phyloP scores from a whole-genome alignment of 2,888 invertebrate species.

The Agonopterix subpropinquella region DNA sequence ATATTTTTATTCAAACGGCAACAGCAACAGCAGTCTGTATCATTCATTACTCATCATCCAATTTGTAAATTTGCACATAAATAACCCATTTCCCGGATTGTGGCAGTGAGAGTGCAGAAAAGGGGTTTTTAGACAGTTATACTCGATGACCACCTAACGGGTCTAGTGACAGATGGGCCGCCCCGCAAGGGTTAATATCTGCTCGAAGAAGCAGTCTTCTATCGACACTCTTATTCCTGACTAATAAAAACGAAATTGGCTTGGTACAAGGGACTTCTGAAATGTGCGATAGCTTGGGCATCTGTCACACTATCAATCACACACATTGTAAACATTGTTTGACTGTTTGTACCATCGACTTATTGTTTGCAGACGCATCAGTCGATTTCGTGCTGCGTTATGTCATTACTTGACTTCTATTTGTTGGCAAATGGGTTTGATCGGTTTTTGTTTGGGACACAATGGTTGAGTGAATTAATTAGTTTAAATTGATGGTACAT shows the following conservation, averaged over 20 bases:
- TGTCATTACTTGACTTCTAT: conserved; percentile 37
- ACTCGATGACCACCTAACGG: conserved; percentile 39
- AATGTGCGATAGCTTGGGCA: conserved; percentile 22
- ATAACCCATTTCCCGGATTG: conserved; percentile 19
- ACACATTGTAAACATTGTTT: conserved; percentile 49
- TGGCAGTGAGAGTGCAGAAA: conserved; percentile 30
- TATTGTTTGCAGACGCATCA: conserved; percentile 53
- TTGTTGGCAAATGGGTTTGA: too few relatives aligned
- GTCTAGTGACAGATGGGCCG: conserved; percentile 55
- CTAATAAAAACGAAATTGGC: too few relatives aligned
- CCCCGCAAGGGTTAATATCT: conserved; percentile 52
- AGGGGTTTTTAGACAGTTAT: conserved; percentile 14
- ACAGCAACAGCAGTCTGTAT: background rate
- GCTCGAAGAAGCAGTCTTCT: too few relatives aligned
- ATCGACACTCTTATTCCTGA: too few relatives aligned
- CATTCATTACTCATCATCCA: background rate
- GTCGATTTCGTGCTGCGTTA: conserved; percentile 45
- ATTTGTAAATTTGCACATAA: conserved; percentile 5
- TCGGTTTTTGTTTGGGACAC: too few relatives aligned
- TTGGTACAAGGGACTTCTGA: too few relatives aligned
- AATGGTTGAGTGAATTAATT: too few relatives aligned
- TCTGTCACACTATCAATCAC: conserved; percentile 71
- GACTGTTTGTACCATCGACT: conserved; percentile 33
- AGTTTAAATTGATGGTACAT: too few relatives aligned
- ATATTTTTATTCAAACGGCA: background rate